Conservation (phyloP, 2,888 invertebrate species). For the Amphiduros pacificus region DNA sequence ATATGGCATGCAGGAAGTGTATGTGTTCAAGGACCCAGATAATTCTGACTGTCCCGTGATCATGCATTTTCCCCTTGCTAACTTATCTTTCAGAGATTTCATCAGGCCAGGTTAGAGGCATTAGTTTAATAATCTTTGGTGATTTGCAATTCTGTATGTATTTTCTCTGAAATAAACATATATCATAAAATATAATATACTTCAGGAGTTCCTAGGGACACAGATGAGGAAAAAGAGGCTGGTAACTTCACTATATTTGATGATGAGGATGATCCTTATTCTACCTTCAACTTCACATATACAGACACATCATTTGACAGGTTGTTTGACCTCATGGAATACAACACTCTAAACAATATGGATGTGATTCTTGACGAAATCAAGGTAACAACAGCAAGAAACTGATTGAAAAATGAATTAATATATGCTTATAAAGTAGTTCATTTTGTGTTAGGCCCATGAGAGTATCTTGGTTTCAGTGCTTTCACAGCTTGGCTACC, state of each 20-base stretch:
- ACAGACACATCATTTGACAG: conserved; percentile 56
- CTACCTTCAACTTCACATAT: conserved; percentile 62
- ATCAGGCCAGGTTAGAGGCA: conserved; percentile 57
- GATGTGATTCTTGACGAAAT: too few relatives aligned
- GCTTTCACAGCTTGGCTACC: too few relatives aligned
- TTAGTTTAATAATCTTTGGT: too few relatives aligned
- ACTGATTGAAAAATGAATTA: too few relatives aligned
- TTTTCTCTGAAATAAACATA: too few relatives aligned
- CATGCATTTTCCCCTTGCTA: conserved; percentile 60
- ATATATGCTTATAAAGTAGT: too few relatives aligned
- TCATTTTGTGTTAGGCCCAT: too few relatives aligned
- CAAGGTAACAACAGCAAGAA: too few relatives aligned
- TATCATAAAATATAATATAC: too few relatives aligned
- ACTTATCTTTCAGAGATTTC: conserved; percentile 57
- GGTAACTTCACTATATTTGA: conserved; percentile 61
- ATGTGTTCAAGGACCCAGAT: conserved; percentile 59
- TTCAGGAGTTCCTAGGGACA: conserved; percentile 56
- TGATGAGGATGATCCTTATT: conserved; percentile 57
- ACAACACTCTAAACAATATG: conserved; percentile 57
- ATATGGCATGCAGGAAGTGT: conserved; percentile 59
- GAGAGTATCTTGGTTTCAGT: too few relatives aligned
- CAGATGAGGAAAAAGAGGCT: conserved; percentile 58
- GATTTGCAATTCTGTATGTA: too few relatives aligned
- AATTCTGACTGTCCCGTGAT: conserved; percentile 60
- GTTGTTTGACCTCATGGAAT: conserved; percentile 60